These are phyloP conservation scores for Chrysomela aeneicollis DNA, from an alignment of 2,888 invertebrate genomes.

Conservation along the genomic window DNA sequence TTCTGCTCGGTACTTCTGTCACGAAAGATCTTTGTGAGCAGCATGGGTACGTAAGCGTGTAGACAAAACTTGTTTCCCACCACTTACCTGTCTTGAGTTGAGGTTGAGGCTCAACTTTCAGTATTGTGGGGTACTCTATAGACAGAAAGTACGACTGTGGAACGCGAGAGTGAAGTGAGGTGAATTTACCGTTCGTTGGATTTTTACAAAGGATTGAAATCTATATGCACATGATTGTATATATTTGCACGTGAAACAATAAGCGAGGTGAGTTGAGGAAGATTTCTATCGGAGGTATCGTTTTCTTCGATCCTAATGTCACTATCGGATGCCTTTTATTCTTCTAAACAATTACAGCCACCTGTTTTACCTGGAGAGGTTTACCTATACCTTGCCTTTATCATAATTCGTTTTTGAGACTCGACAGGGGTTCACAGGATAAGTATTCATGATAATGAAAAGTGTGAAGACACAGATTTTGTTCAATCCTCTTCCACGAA, in stretches of 20 bases:
- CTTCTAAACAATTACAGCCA: not conserved
- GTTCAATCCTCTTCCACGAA: too few species aligned
- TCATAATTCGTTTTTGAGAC: not conserved
- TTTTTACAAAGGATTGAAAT: conserved; percentile 15
- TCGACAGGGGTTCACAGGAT: not conserved
- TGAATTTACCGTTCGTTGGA: conserved; percentile 37
- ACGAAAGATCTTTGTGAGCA: conserved; percentile 13
- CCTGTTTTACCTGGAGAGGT: not conserved
- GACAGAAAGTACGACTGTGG: conserved; percentile 34
- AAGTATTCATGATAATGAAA: too few species aligned
- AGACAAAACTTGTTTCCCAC: conserved; percentile 58
- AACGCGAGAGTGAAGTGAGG: conserved; percentile 36
- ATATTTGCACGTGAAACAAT: conserved; percentile 4
- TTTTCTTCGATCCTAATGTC: not conserved
- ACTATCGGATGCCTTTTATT: not conserved
- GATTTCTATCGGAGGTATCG: not conserved
- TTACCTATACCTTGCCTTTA: not conserved
- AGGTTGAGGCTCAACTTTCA: conserved; percentile 49
- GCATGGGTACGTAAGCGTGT: conserved; percentile 32
- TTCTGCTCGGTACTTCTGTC: conserved; percentile 13
- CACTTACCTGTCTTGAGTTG: conserved; percentile 51
- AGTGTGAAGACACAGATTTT: not conserved
- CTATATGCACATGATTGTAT: conserved; percentile 23
- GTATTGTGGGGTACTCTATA: conserved; percentile 42
- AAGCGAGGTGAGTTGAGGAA: conserved; percentile 5